Percentiles rank a stretch among this genome's conserved stretches.
These are phyloP conservation scores for Fregetta grallaria DNA, from an alignment of 2,113 vertebrate genomes.

Conservation along the genomic window DNA sequence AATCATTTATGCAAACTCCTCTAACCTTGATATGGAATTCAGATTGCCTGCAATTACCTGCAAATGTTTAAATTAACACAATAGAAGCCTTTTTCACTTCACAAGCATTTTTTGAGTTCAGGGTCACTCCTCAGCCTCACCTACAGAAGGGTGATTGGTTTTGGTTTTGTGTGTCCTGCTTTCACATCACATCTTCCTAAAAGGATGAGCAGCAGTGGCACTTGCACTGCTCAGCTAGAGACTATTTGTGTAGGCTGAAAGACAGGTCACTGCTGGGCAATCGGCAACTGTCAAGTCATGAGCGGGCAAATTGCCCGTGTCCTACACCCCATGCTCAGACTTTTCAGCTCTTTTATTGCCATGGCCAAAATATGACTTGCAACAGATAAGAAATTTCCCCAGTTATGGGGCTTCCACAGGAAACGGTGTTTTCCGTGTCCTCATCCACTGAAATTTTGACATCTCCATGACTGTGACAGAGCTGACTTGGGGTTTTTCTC, in stretches of 20 bases:
- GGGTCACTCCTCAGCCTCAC: background rate
- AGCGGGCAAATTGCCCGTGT: background rate
- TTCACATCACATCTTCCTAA: background rate
- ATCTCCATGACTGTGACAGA: background rate
- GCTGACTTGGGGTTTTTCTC: background rate
- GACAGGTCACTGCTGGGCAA: background rate
- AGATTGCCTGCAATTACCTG: background rate
- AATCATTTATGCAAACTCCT: background rate
- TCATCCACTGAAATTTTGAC: background rate
- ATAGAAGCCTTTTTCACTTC: background rate
- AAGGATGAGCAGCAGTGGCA: background rate
- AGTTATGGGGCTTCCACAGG: background rate
- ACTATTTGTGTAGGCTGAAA: background rate
- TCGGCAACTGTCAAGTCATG: background rate
- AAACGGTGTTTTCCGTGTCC: background rate
- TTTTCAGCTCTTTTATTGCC: background rate
- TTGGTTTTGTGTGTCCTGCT: background rate
- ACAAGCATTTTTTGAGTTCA: background rate
- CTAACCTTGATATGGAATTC: background rate
- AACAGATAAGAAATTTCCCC: background rate
- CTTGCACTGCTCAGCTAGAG: background rate
- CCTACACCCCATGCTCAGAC: background rate
- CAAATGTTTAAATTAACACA: background rate
- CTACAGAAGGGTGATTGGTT: background rate
- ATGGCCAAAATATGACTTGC: background rate